Evolutionary conservation across 2,113 vertebrate genomes (phyloP), one percentile per base, ranked within the genome.

Genomic region (Silurus asotus): DNA sequence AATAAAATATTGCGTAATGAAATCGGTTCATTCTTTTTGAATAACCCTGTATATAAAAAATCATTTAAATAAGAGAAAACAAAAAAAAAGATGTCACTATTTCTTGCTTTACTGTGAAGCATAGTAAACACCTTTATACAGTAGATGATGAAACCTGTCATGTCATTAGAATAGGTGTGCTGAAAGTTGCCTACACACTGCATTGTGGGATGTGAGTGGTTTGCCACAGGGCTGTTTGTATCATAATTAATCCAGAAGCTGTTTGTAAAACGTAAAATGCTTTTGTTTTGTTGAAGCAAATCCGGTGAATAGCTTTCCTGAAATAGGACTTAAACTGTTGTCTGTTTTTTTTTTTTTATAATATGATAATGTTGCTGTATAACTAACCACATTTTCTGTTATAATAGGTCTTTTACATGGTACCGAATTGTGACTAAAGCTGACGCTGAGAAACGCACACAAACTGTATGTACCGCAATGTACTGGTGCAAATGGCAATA

Each of bases 241-340:
- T 87, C 80, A 88, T 88, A 76, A 90, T 87, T 88, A 86, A 90
- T 76, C 59, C 83, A 88, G 70, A 81, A 86, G 83, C 64, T 81
- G 49, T 88, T 82, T 76, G 28, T 84, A 69, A 37, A 86, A 80
- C 61, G 59, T 64, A 79, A 62, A 74, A 80, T 79, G 55, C 49
- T 81, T 87, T 65, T 72, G 58, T 83, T 48, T 62, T 64, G 83
- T 89, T 85, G 74, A 19, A 77, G 9, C 20, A 62, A 49, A 65
- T 59, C 58, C 58, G 62, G 45, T 84, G 56, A 84, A 80, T 53
- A 59, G 81, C 55, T 79, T 78, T 72, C 19, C 23, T 6, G 14
- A 28, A 84, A 23, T 28, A n/a, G 25, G 7, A 2, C 76, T 64
- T 20, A 10, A 81, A 77, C 13, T 81, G 79, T 81, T 48, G 48